phyloP scores from a whole-genome alignment of 2,888 invertebrate genomes.

The Morpho helenor region DNA sequence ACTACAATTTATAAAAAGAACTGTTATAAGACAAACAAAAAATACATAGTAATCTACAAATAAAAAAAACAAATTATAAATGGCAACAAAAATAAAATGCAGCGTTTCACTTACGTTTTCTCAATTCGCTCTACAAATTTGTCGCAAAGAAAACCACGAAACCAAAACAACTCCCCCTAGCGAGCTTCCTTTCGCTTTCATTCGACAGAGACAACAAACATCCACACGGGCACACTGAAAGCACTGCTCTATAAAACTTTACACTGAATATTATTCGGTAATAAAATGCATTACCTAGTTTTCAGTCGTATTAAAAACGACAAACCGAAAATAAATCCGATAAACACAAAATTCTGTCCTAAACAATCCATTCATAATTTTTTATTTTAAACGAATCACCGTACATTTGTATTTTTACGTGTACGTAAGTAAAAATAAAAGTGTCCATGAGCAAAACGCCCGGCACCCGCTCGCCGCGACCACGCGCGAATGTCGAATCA shows the following conservation, averaged over 20 bases:
- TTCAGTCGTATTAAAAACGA: conserved; percentile 27
- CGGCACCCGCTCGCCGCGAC: conserved; percentile 56
- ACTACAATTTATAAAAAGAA: too few species aligned
- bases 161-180: conserved; percentile 62
- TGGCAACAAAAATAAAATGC: conserved; percentile 27
- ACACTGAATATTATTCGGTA: conserved; percentile 36
- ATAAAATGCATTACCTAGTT: conserved; percentile 22
- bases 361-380: conserved; percentile 28
- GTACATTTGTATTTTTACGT: conserved; percentile 38
- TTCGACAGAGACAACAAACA: conserved; percentile 61
- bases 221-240: conserved; percentile 68
- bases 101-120: conserved; percentile 55
- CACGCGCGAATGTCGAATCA: conserved; percentile 54
- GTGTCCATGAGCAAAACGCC: conserved; percentile 48
- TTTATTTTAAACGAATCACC: conserved; percentile 17
- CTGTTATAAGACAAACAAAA: too few species aligned
- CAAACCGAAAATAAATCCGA: conserved; percentile 23
- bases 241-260: conserved; percentile 65
- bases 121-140: conserved; percentile 53
- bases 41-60: not conserved
- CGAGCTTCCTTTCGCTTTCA: conserved; percentile 68
- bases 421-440: conserved; percentile 61
- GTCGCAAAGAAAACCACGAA: conserved; percentile 62
- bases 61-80: conserved; percentile 41
- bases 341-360: conserved; percentile 29